A percentile compares a stretch with the other conserved stretches of the same genome.
Evolutionary conservation across 2,113 vertebrate species (phyloP).

Genomic region (Salminus brasiliensis): DNA sequence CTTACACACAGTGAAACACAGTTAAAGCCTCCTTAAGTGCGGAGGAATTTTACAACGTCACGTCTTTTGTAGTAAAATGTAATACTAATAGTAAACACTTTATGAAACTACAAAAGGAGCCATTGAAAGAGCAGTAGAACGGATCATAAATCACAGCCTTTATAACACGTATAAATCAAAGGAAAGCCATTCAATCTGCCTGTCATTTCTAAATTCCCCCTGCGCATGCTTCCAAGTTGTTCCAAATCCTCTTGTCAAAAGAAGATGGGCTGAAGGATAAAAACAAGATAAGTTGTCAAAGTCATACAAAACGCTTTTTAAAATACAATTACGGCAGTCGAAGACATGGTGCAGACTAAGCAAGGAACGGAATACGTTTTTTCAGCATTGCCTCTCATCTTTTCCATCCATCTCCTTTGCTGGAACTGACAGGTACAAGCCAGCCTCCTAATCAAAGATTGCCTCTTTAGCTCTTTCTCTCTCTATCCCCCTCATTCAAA

Average conservation of each 20-base stretch:
- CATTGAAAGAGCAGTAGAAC: slow-evolving; percentile 8
- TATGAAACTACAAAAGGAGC: slow-evolving; percentile 14
- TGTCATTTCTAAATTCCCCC: slow-evolving; percentile 21
- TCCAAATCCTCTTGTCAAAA: slow-evolving; percentile 31
- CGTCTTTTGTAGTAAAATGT: slow-evolving; percentile 15
- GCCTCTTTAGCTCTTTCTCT: background rate
- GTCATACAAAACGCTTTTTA: background rate
- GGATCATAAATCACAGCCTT: slow-evolving; percentile 25
- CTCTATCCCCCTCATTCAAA: background rate
- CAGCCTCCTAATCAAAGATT: slow-evolving; percentile 15
- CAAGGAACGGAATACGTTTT: background rate
- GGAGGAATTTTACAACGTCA: background rate
- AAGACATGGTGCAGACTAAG: background rate
- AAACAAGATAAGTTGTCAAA: slow-evolving; percentile 38
- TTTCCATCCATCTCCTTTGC: background rate
- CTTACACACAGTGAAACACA: background rate
- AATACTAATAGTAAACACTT: slow-evolving; percentile 16
- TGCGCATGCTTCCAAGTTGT: background rate
- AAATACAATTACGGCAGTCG: slow-evolving; percentile 11
- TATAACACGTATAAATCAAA: background rate
- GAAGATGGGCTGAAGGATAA: slow-evolving; percentile 7
- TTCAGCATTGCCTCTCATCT: background rate
- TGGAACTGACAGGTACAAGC: background rate
- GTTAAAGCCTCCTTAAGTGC: background rate
- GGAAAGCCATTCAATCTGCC: slow-evolving; percentile 17